A percentile compares a stretch with the other conserved stretches of the same genome.
Conservation (phyloP, 2,113 vertebrate genomes). For the Sapajus apella region DNA sequence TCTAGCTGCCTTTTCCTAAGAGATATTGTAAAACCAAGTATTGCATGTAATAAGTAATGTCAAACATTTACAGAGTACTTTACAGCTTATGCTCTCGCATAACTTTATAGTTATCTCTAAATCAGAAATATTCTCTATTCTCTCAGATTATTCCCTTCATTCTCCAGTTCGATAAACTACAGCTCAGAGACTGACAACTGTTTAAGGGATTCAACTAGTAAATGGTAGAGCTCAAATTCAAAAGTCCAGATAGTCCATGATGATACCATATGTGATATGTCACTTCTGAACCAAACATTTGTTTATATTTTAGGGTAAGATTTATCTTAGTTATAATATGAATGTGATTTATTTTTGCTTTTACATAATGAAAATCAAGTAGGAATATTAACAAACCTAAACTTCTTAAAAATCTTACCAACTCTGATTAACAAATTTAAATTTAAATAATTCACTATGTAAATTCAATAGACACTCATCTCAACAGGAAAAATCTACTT, state of each 20-base stretch:
- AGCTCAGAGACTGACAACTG: neutral
- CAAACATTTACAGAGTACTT: neutral
- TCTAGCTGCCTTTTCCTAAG: conserved; percentile 92
- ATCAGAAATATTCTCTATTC: neutral
- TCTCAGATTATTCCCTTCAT: neutral
- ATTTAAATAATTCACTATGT: conserved; percentile 9
- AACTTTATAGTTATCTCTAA: neutral
- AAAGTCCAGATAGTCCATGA: neutral
- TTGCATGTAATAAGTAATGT: neutral
- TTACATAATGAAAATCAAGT: neutral
- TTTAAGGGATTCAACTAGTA: neutral
- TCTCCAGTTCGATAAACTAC: neutral
- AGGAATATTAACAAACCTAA: neutral
- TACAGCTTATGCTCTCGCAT: neutral
- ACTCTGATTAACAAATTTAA: neutral
- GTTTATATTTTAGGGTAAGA: neutral
- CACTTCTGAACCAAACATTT: conserved; percentile 3
- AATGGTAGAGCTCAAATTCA: neutral
- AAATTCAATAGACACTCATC: neutral
- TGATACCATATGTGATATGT: neutral
- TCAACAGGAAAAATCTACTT: neutral
- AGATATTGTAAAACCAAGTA: conserved; percentile 63
- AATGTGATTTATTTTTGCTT: conserved; percentile 1
- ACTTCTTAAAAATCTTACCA: conserved; percentile 29
- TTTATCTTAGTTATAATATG: neutral